Base-by-base conservation (phyloP, 2,888 invertebrate genomes). In the Cactoblastis cactorum region DNA sequence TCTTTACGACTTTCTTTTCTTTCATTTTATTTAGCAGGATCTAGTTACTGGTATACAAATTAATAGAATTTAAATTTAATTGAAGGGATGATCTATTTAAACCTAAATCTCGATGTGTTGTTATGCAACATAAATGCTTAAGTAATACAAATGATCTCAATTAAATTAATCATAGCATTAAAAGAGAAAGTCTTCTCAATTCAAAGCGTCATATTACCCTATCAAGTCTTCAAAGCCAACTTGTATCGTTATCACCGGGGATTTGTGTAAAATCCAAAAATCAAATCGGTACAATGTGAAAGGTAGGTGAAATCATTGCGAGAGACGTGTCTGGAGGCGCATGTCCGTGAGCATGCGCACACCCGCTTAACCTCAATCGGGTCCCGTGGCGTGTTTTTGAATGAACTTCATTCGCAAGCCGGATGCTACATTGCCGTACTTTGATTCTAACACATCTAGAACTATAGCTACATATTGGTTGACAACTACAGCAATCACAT, bases 281-380 rank as follows among this genome's bases (percentile, higher is more conserved):
- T 79, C 69, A 74, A 80, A 81, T 69, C 71, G 68, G 61, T 74
- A 64, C 63, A 62, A 63, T 14, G 37, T 48, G 68, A 71, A 72
- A 76, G 75, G 78, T 79, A 77, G 74, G 71, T 77, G 83, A 83
- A 87, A 87, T 88, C 86, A 86, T 88, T 89, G 87, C 83, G 74
- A 67, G 69, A 59, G 62, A 61, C 41, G 52, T 33, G 50, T 32
- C n/a, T 19, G 35, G 34, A 45, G 28, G 66, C 83, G 87, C 86
- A 72, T 74, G 85, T 80, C n/a, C 45, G 24, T 73, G 74, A 87
- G 86, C 86, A 68, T 83, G 87, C 88, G 88, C 84, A 72, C 61
- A 53, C 53, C 59, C 74, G 80, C 81, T 80, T 86, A 87, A 86
- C 87, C 87, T 86, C 84, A 86, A 85, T 85, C 43, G 15, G 28